Conservation (phyloP, 2,797 vertebrate genomes). For the Hydrophis major region DNA sequence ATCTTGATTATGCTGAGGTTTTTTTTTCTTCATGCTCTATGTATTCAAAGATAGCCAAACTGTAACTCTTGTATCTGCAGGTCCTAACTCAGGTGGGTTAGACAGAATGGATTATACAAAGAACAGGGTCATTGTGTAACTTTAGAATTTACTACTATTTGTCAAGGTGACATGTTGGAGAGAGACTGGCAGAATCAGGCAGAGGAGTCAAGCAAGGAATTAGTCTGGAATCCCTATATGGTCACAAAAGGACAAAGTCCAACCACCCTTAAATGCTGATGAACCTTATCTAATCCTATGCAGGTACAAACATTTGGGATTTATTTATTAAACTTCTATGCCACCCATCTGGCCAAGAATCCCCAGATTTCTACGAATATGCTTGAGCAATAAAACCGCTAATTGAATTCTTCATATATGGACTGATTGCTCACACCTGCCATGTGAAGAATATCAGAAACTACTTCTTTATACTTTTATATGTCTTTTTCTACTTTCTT, state of each 20-base stretch:
- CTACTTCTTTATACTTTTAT: background rate
- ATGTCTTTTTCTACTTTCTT: background rate
- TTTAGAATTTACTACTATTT: background rate
- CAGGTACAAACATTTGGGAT: background rate
- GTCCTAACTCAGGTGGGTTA: background rate
- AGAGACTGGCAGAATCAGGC: background rate
- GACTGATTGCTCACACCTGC: background rate
- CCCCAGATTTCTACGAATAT: background rate
- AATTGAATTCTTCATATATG: background rate
- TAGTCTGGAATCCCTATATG: background rate
- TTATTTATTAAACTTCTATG: background rate
- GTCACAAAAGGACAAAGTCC: background rate
- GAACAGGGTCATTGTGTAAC: background rate
- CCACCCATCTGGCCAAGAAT: background rate
- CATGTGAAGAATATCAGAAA: background rate
- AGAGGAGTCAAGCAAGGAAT: background rate
- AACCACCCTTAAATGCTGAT: background rate
- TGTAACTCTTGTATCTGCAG: background rate
- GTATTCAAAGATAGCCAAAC: background rate
- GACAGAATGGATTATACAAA: background rate
- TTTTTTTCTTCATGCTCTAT: background rate
- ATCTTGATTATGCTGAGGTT: background rate
- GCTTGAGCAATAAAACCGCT: background rate
- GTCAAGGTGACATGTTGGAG: background rate
- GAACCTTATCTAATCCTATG: background rate